Percentiles rank a stretch among this genome's conserved stretches.
Conservation (phyloP, 2,797 vertebrate genomes). For the Carcharodon carcharias region DNA sequence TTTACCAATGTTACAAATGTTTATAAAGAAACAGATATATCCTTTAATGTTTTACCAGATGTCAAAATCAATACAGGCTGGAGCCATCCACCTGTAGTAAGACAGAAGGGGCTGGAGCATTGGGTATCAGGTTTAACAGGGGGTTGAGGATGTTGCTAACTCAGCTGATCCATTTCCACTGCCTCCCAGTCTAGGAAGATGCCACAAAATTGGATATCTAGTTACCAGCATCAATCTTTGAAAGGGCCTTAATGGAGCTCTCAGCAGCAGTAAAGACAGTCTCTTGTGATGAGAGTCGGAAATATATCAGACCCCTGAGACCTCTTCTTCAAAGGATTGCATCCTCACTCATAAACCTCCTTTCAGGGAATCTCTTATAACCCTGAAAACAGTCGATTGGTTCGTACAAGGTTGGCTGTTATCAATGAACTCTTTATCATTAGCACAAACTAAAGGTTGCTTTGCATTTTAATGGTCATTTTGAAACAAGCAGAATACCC, state of each 20-base stretch:
- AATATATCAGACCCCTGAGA: not conserved
- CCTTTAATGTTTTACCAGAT: not conserved
- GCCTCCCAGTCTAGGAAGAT: not conserved
- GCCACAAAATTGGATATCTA: not conserved
- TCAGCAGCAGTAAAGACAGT: not conserved
- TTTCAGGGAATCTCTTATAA: not conserved
- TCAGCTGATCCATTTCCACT: not conserved
- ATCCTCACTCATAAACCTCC: not conserved
- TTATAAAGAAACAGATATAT: not conserved
- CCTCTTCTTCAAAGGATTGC: not conserved
- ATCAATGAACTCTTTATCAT: not conserved
- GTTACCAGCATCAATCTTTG: not conserved
- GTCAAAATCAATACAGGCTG: constrained; percentile 15
- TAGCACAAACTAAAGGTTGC: not conserved
- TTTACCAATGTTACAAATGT: not conserved
- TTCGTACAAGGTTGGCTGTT: not conserved
- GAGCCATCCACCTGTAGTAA: not conserved
- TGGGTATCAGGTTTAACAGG: not conserved
- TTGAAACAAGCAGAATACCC: not conserved
- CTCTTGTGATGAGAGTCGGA: not conserved
- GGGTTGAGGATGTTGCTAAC: not conserved
- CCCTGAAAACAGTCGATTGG: not conserved
- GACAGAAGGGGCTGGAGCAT: not conserved
- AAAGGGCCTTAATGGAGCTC: not conserved
- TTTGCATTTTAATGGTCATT: not conserved